Conservation (phyloP, 2,888 invertebrate genomes). For the Meghimatium bilineatum region DNA sequence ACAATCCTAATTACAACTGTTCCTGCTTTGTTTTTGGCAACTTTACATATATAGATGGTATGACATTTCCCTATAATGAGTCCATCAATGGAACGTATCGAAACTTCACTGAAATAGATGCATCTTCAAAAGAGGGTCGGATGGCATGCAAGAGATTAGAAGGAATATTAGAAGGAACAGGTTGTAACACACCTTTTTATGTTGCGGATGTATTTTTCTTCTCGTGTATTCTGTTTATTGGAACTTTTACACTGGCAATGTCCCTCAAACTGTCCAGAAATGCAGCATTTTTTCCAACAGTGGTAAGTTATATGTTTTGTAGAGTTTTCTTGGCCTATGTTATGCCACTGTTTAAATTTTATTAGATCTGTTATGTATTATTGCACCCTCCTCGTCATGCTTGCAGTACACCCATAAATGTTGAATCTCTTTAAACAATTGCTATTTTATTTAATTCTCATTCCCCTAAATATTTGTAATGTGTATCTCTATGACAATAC, state of each 20-base stretch:
- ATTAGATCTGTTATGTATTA: too few relatives aligned
- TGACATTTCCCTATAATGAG: background rate
- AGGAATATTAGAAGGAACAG: slow-evolving; percentile 79
- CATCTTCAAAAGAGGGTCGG: slow-evolving; percentile 5
- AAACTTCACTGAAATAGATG: slow-evolving; percentile 25
- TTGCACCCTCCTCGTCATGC: too few relatives aligned
- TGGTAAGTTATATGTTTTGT: slow-evolving; percentile 81
- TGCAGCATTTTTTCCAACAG: slow-evolving; percentile 93
- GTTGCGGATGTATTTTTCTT: slow-evolving; percentile 89
- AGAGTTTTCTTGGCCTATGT: too few relatives aligned
- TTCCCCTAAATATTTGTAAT: too few relatives aligned
- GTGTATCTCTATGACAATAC: too few relatives aligned
- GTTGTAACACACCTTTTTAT: slow-evolving; percentile 59
- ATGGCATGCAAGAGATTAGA: slow-evolving; percentile 56
- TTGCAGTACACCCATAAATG: too few relatives aligned
- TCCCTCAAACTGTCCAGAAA: slow-evolving; percentile 94
- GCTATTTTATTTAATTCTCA: too few relatives aligned
- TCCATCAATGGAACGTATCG: slow-evolving; percentile 9
- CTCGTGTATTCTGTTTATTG: slow-evolving; percentile 93
- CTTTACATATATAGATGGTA: slow-evolving; percentile 21
- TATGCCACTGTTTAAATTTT: too few relatives aligned
- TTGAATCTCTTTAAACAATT: too few relatives aligned
- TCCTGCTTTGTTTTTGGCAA: slow-evolving; percentile 52
- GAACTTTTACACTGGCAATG: slow-evolving; percentile 93
- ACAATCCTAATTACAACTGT: slow-evolving; percentile 57